phyloP scores from a whole-genome alignment of 2,113 vertebrate species.

The Piprites chloris region DNA sequence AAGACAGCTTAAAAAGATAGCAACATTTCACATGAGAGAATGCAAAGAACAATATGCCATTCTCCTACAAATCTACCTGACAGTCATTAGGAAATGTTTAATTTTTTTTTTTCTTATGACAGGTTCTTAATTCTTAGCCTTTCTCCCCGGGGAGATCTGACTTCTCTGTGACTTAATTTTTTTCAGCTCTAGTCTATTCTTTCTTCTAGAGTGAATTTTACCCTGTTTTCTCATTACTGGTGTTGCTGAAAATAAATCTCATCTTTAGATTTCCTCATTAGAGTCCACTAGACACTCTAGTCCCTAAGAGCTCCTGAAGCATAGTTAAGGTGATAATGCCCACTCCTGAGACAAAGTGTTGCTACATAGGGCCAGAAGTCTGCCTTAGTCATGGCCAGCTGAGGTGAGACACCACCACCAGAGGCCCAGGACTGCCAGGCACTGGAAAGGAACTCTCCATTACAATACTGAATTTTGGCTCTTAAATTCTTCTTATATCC shows the following conservation, averaged over 20 bases:
- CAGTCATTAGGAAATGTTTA: constrained; percentile 29
- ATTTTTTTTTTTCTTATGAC: constrained; percentile 52
- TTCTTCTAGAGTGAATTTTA: constrained; percentile 43
- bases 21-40: constrained; percentile 28
- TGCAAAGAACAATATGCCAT: constrained; percentile 40
- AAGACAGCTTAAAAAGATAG: constrained; percentile 48
- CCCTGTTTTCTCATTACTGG: constrained; percentile 44
- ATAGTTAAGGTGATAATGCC: background rate
- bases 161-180: background rate
- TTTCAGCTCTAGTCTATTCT: background rate
- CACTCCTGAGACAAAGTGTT: background rate
- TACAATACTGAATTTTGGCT: background rate
- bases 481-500: background rate
- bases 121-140: constrained; percentile 40
- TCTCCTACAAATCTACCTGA: constrained; percentile 57
- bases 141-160: background rate
- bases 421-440: accelerated
- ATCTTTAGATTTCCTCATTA: constrained; percentile 52
- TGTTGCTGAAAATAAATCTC: constrained; percentile 52
- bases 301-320: background rate
- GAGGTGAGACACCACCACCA: background rate
- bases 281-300: background rate
- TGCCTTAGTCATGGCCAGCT: background rate
- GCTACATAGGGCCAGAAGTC: background rate
- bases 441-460: background rate